Evolutionary conservation across 2,113 vertebrate genomes (phyloP).

Genomic region (Thalassoma bifasciatum): DNA sequence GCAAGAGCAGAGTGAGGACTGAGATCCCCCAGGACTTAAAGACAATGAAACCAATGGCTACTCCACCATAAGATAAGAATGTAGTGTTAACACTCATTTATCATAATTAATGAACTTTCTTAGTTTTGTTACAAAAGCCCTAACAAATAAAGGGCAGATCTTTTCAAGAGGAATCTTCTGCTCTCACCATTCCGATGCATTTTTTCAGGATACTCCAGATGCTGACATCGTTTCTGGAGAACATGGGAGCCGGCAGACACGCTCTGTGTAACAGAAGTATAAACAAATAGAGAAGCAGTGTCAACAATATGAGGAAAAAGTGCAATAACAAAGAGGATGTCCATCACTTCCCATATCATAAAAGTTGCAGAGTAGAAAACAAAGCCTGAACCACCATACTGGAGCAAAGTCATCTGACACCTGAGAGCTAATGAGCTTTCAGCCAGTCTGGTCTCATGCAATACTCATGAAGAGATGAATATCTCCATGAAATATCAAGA

Average conservation of each 20-base stretch:
- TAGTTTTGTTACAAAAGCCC: neutral
- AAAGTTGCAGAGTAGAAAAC: slow-evolving; percentile 26
- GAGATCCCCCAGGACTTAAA: slow-evolving; percentile 14
- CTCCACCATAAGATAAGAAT: neutral
- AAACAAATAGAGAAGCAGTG: neutral
- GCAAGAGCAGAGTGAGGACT: slow-evolving; percentile 16
- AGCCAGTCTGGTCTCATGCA: slow-evolving; percentile 50
- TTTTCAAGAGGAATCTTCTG: neutral
- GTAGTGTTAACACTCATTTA: slow-evolving; percentile 17
- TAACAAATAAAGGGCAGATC: neutral
- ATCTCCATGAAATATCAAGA: slow-evolving; percentile 6
- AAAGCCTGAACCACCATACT: slow-evolving; percentile 33
- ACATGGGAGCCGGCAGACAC: slow-evolving; percentile 94
- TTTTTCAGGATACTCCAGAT: slow-evolving; percentile 99
- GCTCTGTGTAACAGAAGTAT: slow-evolving; percentile 79
- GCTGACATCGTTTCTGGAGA: slow-evolving; percentile 97
- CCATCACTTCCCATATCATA: neutral
- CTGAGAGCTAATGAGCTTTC: slow-evolving; percentile 56
- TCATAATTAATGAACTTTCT: neutral
- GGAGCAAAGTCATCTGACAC: slow-evolving; percentile 61
- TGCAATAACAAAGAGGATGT: neutral
- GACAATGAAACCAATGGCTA: slow-evolving; percentile 18
- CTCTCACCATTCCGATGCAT: slow-evolving; percentile 97
- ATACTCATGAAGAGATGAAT: slow-evolving; percentile 43
- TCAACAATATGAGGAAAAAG: neutral